Evolutionary conservation across 2,888 invertebrate species (phyloP).

Genomic region (Chymomyza amoena): DNA sequence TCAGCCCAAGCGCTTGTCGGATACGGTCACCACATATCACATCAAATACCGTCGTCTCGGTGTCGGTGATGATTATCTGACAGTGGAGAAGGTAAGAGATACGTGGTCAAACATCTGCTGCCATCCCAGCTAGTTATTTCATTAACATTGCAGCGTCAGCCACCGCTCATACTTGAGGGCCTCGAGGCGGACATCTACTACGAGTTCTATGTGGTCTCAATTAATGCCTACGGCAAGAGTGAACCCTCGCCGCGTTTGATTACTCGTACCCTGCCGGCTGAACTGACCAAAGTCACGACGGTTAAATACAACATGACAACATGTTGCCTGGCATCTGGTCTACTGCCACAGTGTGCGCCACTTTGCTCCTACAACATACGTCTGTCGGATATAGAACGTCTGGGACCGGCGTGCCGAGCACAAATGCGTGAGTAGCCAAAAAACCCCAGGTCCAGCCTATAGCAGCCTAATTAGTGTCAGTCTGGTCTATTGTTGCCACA

Average conservation of each 20-base stretch:
- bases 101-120: constrained; percentile 38
- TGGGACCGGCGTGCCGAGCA: constrained; percentile 87
- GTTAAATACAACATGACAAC: constrained; percentile 87
- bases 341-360: constrained; percentile 83
- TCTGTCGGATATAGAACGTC: constrained; percentile 87
- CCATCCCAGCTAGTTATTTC: constrained; percentile 44
- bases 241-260: constrained; percentile 87
- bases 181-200: constrained; percentile 87
- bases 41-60: constrained; percentile 82
- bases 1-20: constrained; percentile 84
- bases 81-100: constrained; percentile 79
- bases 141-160: constrained; percentile 79
- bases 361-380: constrained; percentile 90
- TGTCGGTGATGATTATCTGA: constrained; percentile 81
- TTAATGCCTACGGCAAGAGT: constrained; percentile 89
- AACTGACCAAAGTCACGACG: constrained; percentile 76
- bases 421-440: constrained; percentile 84
- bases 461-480: constrained; percentile 58
- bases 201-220: constrained; percentile 89
- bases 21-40: constrained; percentile 85
- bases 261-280: constrained; percentile 83
- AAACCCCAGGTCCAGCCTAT: background rate
- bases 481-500: constrained; percentile 9
- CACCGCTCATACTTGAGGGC: constrained; percentile 87
- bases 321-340: constrained; percentile 86